Base-by-base conservation (phyloP, 2,797 vertebrate genomes). In the Tragelaphus eurycerus region DNA sequence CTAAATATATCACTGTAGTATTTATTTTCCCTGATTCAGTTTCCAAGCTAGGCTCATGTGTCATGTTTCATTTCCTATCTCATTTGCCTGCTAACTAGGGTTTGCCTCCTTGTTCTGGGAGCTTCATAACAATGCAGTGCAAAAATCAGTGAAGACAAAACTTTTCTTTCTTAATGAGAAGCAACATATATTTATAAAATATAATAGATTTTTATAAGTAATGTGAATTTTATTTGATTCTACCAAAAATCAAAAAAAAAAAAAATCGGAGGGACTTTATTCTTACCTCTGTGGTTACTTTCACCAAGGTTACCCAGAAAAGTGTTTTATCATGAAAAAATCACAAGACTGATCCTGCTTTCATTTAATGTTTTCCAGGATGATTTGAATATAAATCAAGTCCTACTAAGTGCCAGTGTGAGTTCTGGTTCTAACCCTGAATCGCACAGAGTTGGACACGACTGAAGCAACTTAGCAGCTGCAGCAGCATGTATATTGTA, bases 1-100 rank as follows among this genome's bases (percentile, higher is more conserved):
- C n/a, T 89, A 52, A 62, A 60, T 43, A 62, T 59, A 7, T 89
- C 27, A 93, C 89, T 59, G 17, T 29, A 38, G n/a, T 31, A 54
- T 92, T 92, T 90, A 90, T 92, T 92, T 64, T 84, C n/a, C 38
- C 74, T 62, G 31, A 95, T 82, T 57, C 82, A 85, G 16, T 48
- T 90, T 43, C 59, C 21, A 85, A 79, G 46, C 23, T 29, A 78
- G 25, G 17, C 2, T 86, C 3, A 3, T 17, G 2, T 90, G 57
- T 79, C 50, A 12, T 17, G 3, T 86, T 74, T 94, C 38, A 3
- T 76, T 82, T 74, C 16, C 78, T 92, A 3, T 81, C 21, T 84
- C 88, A 50, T 79, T 52, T 2, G 0, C 25, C 31, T 23, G 16
- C 25, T 27, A 25, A 14, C 17, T 76, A 86, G 38, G 7, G 8